A percentile compares a stretch with the other conserved stretches of the same genome.
phyloP scores from a whole-genome alignment of 2,797 vertebrate species.

The Pterois miles region DNA sequence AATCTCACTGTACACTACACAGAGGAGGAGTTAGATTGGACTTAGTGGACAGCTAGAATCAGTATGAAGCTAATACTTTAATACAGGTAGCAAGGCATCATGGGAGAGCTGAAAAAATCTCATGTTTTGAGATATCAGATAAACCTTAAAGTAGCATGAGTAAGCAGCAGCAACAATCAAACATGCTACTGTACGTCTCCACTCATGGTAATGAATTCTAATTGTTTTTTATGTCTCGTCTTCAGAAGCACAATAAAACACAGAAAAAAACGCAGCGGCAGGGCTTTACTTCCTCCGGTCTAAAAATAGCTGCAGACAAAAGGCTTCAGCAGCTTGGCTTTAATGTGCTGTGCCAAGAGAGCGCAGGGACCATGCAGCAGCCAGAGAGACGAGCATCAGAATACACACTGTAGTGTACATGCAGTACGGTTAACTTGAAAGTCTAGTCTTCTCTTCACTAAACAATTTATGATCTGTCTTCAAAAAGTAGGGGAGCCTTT shows the following conservation, averaged over 20 bases:
- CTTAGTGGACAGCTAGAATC: background rate
- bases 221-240: conserved; percentile 9
- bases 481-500: background rate
- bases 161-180: conserved; percentile 3
- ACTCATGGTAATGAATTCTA: background rate
- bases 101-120: conserved; percentile 35
- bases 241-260: conserved; percentile 15
- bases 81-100: conserved; percentile 32
- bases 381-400: conserved; percentile 20
- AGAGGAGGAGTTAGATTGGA: background rate
- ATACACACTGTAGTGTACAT: conserved; percentile 20
- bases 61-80: conserved; percentile 12
- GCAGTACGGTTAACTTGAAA: conserved; percentile 4
- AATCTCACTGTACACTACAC: background rate
- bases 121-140: conserved; percentile 6
- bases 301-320: conserved; percentile 73
- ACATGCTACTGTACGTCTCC: background rate
- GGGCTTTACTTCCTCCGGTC: conserved; percentile 52
- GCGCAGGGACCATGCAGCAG: conserved; percentile 51
- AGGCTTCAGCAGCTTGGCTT: conserved; percentile 64
- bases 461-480: conserved; percentile 29
- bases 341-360: conserved; percentile 61
- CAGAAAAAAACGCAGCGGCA: conserved; percentile 25
- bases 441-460: background rate
- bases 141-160: background rate